Percentiles rank a stretch among this genome's conserved stretches.
phyloP scores from a whole-genome alignment of 2,888 invertebrate genomes.

The Brachypalpus laphriformis region DNA sequence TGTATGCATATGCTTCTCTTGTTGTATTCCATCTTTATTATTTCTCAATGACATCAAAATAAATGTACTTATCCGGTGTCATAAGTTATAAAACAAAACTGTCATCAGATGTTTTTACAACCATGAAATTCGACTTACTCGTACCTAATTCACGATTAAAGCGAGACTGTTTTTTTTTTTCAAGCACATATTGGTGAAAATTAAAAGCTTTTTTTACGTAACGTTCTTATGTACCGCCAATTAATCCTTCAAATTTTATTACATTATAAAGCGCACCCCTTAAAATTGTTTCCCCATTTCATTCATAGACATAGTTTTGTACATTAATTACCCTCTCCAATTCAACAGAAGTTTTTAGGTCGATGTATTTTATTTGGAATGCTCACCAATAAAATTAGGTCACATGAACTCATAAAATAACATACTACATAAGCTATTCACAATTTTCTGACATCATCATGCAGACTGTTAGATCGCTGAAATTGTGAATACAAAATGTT shows the following conservation, averaged over 20 bases:
- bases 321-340: neutral
- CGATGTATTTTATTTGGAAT: neutral
- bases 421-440: neutral
- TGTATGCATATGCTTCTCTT: too few relatives aligned
- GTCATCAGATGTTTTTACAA: neutral
- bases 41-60: too few relatives aligned
- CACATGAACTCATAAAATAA: conserved; percentile 2
- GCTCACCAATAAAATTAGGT: neutral
- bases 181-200: neutral
- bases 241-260: neutral
- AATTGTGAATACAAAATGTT: conserved; percentile 17
- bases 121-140: neutral
- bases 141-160: neutral
- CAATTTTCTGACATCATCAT: conserved; percentile 10
- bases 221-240: neutral
- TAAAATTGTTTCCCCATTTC: neutral
- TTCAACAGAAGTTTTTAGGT: neutral
- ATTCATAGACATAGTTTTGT: neutral
- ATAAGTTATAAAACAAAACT: too few relatives aligned
- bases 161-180: neutral
- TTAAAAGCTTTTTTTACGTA: neutral
- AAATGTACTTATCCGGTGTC: too few relatives aligned
- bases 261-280: neutral
- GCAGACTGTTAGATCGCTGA: conserved; percentile 10
- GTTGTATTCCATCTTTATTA: too few relatives aligned